Evolutionary conservation across 2,797 vertebrate genomes (phyloP).

Genomic region (Cynopterus sphinx): DNA sequence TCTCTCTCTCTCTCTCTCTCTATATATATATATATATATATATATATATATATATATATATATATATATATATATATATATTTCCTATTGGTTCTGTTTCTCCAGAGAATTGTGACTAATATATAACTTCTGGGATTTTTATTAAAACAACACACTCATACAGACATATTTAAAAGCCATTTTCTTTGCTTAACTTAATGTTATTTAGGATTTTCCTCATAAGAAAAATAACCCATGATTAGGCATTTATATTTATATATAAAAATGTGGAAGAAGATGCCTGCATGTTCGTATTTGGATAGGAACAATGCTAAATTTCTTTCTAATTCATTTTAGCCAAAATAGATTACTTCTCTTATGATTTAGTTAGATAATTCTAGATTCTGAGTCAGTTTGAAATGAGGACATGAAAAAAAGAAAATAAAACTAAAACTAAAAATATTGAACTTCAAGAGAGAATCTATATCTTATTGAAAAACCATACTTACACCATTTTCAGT

Average conservation of each 20-base stretch:
- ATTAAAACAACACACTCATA: not conserved
- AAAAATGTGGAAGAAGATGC: not conserved
- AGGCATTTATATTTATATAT: not conserved
- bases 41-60: too few relatives aligned
- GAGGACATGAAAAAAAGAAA: conserved; percentile 52
- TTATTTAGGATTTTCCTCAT: not conserved
- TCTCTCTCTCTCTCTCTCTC: too few relatives aligned
- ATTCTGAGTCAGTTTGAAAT: conserved; percentile 56
- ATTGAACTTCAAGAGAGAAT: not conserved
- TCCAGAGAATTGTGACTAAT: not conserved
- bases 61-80: not conserved
- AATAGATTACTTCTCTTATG: not conserved
- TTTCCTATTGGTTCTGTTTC: not conserved
- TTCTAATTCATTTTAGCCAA: conserved; percentile 4
- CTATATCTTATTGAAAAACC: not conserved
- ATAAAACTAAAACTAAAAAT: conserved; percentile 40
- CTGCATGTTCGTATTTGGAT: not conserved
- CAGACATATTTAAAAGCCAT: not conserved
- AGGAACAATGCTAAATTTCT: conserved; percentile 30
- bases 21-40: too few relatives aligned
- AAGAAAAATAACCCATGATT: not conserved
- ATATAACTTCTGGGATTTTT: not conserved
- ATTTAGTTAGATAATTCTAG: conserved; percentile 19
- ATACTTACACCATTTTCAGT: not conserved
- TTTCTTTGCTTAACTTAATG: not conserved